Conservation (phyloP, 2,888 invertebrate species). For the Mimumesa dahlbomi region DNA sequence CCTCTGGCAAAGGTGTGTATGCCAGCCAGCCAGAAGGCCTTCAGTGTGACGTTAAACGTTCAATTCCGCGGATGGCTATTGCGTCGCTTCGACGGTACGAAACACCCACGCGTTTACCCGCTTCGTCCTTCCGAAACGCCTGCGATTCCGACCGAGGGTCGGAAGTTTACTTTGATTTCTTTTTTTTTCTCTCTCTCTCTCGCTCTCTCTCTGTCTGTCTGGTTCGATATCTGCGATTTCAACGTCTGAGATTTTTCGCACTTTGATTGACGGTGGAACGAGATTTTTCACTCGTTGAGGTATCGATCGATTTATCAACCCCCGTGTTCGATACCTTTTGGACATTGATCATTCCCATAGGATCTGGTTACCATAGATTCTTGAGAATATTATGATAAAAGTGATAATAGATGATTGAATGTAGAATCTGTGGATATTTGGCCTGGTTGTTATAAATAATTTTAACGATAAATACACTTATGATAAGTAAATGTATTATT, state of each 20-base stretch:
- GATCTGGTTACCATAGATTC: too few relatives aligned
- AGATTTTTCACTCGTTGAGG: neutral
- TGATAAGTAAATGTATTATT: too few relatives aligned
- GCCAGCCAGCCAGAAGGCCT: constrained; percentile 57
- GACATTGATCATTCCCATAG: too few relatives aligned
- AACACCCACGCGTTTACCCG: constrained; percentile 58
- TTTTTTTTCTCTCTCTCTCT: too few relatives aligned
- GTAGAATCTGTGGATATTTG: too few relatives aligned
- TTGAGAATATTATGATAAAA: too few relatives aligned
- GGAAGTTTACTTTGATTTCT: neutral
- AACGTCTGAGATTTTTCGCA: too few relatives aligned
- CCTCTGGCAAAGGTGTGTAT: constrained; percentile 67
- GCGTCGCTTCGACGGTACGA: constrained; percentile 57
- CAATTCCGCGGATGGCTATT: constrained; percentile 70
- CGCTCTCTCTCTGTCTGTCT: too few relatives aligned
- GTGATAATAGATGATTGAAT: too few relatives aligned
- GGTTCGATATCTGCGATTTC: neutral
- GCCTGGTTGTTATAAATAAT: too few relatives aligned
- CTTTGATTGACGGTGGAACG: neutral
- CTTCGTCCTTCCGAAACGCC: constrained; percentile 37
- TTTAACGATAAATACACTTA: too few relatives aligned
- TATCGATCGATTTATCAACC: neutral
- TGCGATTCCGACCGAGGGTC: constrained; percentile 21
- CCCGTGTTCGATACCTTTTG: too few relatives aligned
- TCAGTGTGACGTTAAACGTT: constrained; percentile 77